A percentile compares a stretch with the other conserved stretches of the same genome.
Evolutionary conservation across 2,888 invertebrate genomes (phyloP).

Genomic region (Hirtodrosophila confusa): DNA sequence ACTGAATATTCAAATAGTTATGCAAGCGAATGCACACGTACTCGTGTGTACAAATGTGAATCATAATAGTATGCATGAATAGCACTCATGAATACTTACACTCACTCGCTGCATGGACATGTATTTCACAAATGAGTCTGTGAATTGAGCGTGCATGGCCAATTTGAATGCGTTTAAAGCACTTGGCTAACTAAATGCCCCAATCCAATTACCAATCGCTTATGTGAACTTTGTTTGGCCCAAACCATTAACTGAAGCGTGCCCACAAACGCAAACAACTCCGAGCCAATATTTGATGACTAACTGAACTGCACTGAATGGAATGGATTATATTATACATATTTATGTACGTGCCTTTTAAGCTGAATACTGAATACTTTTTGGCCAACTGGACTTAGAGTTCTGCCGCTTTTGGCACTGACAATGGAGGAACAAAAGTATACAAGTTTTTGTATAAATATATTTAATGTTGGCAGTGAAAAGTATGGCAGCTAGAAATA

Average conservation of each 20-base stretch:
- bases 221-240: slow-evolving; percentile 10
- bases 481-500: too few relatives aligned
- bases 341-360: slow-evolving; percentile 28
- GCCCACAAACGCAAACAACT: slow-evolving; percentile 27
- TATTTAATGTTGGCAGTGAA: too few relatives aligned
- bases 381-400: slow-evolving; percentile 1
- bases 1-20: slow-evolving; percentile 38
- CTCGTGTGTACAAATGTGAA: slow-evolving; percentile 24
- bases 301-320: slow-evolving; percentile 22
- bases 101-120: slow-evolving; percentile 18
- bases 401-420: slow-evolving; percentile 1
- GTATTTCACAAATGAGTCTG: slow-evolving; percentile 43
- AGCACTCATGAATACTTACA: slow-evolving; percentile 38
- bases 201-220: slow-evolving; percentile 33
- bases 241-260: slow-evolving; percentile 24
- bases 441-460: too few relatives aligned
- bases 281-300: slow-evolving; percentile 30
- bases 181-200: slow-evolving; percentile 25
- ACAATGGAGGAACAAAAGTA: too few relatives aligned
- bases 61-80: slow-evolving; percentile 43
- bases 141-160: slow-evolving; percentile 67
- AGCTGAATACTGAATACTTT: slow-evolving; percentile 1
- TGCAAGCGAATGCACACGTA: slow-evolving; percentile 49
- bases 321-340: slow-evolving; percentile 5
- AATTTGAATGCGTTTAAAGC: slow-evolving; percentile 55